phyloP scores from a whole-genome alignment of 2,888 invertebrate genomes.

The Phragmatobia fuliginosa region DNA sequence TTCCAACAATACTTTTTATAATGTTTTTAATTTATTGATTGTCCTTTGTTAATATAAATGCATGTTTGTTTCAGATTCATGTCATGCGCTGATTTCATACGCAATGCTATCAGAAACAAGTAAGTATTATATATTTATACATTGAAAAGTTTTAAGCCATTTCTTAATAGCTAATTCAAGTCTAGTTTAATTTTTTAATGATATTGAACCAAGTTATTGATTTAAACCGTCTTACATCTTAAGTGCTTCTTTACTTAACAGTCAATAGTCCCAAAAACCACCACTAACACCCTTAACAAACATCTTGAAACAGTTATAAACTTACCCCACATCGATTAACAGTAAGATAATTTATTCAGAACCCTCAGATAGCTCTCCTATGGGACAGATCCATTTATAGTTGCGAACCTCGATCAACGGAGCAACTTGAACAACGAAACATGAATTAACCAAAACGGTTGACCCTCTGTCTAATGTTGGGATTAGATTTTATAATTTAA shows the following conservation, averaged over 20 bases:
- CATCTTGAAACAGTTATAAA: slow-evolving; percentile 55
- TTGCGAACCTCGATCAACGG: slow-evolving; percentile 68
- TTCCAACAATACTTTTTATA: background rate
- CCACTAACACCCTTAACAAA: slow-evolving; percentile 5
- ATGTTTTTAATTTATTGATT: background rate
- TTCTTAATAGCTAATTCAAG: too few species aligned
- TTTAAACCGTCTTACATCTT: background rate
- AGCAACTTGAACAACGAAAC: slow-evolving; percentile 53
- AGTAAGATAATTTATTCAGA: slow-evolving; percentile 73
- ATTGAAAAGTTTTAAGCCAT: too few species aligned
- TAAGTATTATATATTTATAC: too few species aligned
- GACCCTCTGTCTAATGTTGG: slow-evolving; percentile 28
- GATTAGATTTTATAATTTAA: slow-evolving; percentile 30
- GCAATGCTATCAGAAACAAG: slow-evolving; percentile 81
- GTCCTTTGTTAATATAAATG: slow-evolving; percentile 18
- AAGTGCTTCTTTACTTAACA: background rate
- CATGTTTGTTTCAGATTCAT: slow-evolving; percentile 78
- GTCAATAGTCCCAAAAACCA: background rate
- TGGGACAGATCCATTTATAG: slow-evolving; percentile 60
- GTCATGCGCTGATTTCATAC: slow-evolving; percentile 82
- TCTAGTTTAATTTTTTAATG: background rate
- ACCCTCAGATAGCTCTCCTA: slow-evolving; percentile 62
- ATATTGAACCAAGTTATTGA: background rate
- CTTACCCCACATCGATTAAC: slow-evolving; percentile 63
- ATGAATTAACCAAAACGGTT: slow-evolving; percentile 50